phyloP scores from a whole-genome alignment of 2,113 vertebrate genomes.

The Onychostruthus taczanowskii region DNA sequence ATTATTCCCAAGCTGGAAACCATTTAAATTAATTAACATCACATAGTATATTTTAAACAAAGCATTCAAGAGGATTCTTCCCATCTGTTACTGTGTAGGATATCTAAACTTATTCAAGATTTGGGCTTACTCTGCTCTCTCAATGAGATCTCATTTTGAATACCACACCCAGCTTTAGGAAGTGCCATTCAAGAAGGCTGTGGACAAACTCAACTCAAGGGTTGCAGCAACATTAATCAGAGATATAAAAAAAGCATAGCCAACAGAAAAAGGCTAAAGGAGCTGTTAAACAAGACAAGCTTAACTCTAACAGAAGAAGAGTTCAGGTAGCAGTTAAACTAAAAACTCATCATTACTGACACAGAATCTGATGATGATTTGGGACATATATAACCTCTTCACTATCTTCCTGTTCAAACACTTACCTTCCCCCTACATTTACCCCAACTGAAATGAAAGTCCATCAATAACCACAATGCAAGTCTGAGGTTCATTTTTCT shows the following conservation, averaged over 20 bases:
- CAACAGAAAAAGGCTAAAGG: not conserved
- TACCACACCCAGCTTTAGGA: not conserved
- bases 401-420: not conserved
- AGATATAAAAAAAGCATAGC: not conserved
- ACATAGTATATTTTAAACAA: not conserved
- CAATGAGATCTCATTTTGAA: not conserved
- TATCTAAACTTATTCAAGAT: not conserved
- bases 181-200: not conserved
- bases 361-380: not conserved
- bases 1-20: not conserved
- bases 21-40: not conserved
- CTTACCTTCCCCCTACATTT: not conserved
- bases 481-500: not conserved
- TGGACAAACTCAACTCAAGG: not conserved
- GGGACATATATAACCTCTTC: not conserved
- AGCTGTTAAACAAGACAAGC: not conserved
- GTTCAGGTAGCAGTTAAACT: not conserved
- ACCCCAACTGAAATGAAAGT: not conserved
- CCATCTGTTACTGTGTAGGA: not conserved
- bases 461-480: not conserved
- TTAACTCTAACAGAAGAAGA: not conserved
- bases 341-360: not conserved
- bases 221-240: not conserved
- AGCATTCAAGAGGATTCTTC: not conserved
- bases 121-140: not conserved